A percentile compares a stretch with the other conserved stretches of the same genome.
phyloP scores from a whole-genome alignment of 1,140 invertebrate species.

The Drosophila parabipectinata region DNA sequence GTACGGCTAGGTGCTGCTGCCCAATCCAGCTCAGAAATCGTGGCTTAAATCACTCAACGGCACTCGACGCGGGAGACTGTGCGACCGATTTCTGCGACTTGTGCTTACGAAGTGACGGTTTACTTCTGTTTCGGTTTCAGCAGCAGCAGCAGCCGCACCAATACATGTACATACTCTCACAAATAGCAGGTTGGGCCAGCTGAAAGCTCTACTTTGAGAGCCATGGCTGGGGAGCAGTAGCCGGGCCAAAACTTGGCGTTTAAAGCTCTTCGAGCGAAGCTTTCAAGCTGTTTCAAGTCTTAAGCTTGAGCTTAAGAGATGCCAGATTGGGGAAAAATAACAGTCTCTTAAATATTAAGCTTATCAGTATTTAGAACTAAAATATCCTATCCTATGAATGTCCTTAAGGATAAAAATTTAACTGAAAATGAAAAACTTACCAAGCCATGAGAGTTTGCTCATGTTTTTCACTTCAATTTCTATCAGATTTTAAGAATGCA shows the following conservation, averaged over 20 bases:
- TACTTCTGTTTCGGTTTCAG: conserved; percentile 25
- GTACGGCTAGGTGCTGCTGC: conserved; percentile 5
- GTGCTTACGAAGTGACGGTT: conserved; percentile 62
- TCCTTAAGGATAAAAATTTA: neutral
- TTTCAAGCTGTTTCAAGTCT: conserved; percentile 13
- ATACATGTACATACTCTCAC: neutral
- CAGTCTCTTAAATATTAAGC: neutral
- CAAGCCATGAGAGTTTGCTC: conserved; percentile 41
- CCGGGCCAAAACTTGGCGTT: conserved; percentile 20
- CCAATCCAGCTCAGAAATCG: conserved; percentile 25
- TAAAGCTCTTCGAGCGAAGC: neutral
- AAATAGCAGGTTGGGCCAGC: conserved; percentile 48
- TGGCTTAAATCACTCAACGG: conserved; percentile 41
- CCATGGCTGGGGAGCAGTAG: conserved; percentile 5
- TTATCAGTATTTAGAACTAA: neutral
- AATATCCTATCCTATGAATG: neutral
- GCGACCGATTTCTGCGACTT: conserved; percentile 59
- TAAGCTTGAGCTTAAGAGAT: conserved; percentile 28
- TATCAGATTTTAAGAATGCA: neutral
- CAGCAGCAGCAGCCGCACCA: conserved; percentile 5
- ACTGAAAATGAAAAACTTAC: neutral
- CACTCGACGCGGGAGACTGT: conserved; percentile 24
- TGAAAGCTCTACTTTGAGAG: conserved; percentile 47
- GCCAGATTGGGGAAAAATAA: conserved; percentile 23
- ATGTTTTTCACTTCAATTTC: neutral